These are phyloP conservation scores for Vimba vimba DNA, from an alignment of 2,113 vertebrate species.

Conservation along the genomic window DNA sequence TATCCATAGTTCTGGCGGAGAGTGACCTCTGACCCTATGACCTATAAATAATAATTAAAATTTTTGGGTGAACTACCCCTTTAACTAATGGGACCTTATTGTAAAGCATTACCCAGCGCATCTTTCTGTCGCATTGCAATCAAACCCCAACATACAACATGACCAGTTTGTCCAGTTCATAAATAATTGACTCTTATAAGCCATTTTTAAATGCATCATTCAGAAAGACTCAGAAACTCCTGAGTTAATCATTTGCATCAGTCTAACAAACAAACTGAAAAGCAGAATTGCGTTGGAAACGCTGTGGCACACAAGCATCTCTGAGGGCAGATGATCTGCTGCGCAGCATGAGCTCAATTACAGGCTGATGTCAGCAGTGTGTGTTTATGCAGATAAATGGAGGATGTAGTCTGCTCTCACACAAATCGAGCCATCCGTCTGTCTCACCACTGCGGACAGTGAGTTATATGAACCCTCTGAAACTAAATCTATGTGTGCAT, in stretches of 20 bases:
- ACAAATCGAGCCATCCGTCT: too few species aligned
- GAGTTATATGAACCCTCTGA: not conserved
- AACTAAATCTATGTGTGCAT: too few species aligned
- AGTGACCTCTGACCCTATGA: too few species aligned
- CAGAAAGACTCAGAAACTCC: not conserved
- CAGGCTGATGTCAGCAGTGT: constrained; percentile 53
- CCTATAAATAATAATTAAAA: too few species aligned
- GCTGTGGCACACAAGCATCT: not conserved
- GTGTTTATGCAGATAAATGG: constrained; percentile 42
- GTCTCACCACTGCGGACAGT: not conserved
- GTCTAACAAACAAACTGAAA: not conserved
- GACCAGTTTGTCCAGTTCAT: not conserved
- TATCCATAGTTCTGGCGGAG: too few species aligned
- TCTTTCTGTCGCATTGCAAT: not conserved
- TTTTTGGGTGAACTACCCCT: too few species aligned
- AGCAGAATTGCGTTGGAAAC: not conserved
- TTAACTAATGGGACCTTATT: too few species aligned
- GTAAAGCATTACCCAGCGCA: too few species aligned
- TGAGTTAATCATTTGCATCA: not conserved
- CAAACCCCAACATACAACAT: not conserved
- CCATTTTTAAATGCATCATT: not conserved
- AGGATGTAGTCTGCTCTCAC: not conserved
- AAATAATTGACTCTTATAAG: not conserved
- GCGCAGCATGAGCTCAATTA: constrained; percentile 50
- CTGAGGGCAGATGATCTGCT: not conserved